Base-by-base conservation (phyloP, 1,140 invertebrate genomes). In the Thaumatotibia leucotreta region DNA sequence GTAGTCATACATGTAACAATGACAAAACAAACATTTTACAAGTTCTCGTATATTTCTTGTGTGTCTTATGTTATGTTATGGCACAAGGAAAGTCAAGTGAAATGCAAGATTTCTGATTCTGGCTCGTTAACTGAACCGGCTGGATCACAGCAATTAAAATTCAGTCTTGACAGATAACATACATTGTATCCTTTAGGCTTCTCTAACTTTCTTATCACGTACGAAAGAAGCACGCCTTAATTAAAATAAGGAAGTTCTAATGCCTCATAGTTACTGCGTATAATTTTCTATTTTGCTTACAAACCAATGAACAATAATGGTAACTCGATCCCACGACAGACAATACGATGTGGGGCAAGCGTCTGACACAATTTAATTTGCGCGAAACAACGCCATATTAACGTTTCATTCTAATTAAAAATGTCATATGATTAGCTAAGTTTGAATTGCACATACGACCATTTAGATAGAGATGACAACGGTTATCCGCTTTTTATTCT, bases 311-410 rank as follows among this genome's bases (percentile, higher is more conserved):
- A 86, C 83, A 86, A 88, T 82, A 75, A 82, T 76, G 70, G 68
- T 77, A 71, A 79, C 70, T 77, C 68, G 73, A 73, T 90, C 87
- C 74, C 87, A 90, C 87, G 87, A 68, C 64, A 77, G 69, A 88
- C 86, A 88, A 88, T 88, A 70, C 79, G 69, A 87, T 85, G 86
- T 90, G 80, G 86, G 79, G 77, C 80, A 84, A 80, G 76, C 77
- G 79, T 75, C 81, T 88, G 84, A 84, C 84, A 90, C 84, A 88
- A 90, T 88, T 88, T 77, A 82, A 83, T 86, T 85, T 85, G 79
- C 70, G 74, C 78, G 80, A 85, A 84, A 82, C 70, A 78, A 75
- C 66, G 68, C 65, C 66, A 73, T 79, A 82, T 79, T 84, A 74
- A 80, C 76, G 52, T 27, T 80, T 20, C 39, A 17, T 20, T 45